A percentile compares a stretch with the other conserved stretches of the same genome.
phyloP scores from a whole-genome alignment of 2,113 vertebrate species.

The Zapornia atra region DNA sequence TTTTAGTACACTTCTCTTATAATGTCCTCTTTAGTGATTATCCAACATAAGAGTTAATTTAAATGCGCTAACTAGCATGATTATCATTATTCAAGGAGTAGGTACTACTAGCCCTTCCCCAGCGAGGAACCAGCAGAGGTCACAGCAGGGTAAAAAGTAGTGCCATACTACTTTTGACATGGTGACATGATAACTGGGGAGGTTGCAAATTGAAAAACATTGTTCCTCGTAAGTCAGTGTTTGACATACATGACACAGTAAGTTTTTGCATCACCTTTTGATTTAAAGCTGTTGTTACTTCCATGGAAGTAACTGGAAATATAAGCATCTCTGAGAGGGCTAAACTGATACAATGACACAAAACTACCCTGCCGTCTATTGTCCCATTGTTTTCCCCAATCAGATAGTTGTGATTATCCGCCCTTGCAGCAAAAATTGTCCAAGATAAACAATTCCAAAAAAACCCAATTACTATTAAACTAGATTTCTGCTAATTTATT shows the following conservation, averaged over 20 bases:
- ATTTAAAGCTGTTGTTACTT: not conserved
- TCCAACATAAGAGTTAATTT: not conserved
- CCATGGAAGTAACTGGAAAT: not conserved
- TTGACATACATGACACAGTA: not conserved
- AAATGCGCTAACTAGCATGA: not conserved
- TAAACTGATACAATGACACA: not conserved
- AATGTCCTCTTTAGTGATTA: not conserved
- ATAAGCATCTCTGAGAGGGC: not conserved
- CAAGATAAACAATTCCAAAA: not conserved
- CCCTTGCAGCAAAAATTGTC: not conserved
- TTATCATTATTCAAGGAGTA: not conserved
- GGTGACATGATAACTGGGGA: not conserved
- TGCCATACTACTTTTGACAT: not conserved
- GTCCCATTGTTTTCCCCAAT: not conserved
- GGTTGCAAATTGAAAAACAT: not conserved
- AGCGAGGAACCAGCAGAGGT: fast-evolving
- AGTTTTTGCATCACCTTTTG: not conserved
- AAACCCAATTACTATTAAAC: not conserved
- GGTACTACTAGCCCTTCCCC: not conserved
- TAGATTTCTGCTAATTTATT: not conserved
- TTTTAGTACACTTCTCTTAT: not conserved
- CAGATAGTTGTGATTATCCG: not conserved
- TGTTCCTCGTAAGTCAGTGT: fast-evolving
- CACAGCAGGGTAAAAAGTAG: not conserved
- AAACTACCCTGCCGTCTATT: not conserved